Base-by-base conservation (phyloP, 2,888 invertebrate species). In the Cantharis lateralis region DNA sequence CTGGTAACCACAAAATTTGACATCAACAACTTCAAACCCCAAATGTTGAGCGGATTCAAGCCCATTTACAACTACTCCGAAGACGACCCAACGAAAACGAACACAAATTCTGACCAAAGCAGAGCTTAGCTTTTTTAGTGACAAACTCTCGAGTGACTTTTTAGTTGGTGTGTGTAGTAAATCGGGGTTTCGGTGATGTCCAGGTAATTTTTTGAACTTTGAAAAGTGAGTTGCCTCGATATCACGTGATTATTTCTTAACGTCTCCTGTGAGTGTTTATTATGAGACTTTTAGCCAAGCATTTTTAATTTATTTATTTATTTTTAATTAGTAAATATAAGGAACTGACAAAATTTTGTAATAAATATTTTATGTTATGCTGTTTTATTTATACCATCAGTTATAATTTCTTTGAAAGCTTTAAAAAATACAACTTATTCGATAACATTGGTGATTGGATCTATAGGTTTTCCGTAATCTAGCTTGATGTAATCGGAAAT, bases 1-100 rank as follows among this genome's bases (percentile, higher is more conserved):
- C 85, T 87, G 4, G 87, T 89, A 0, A 89, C 89, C 5, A 89
- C 88, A 74, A 88, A 89, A 76, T 93, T 93, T 81, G 92, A 93
- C 82, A 89, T 91, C 5, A 92, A 93, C 80, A 91, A 90, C 80
- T 93, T 93, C 81, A 92, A 92, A 80, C 93, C 93, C 0, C 92
- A 93, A 82, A 85, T 93, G 15, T 92, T 92, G 80, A 92, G 93
- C 3, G 93, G 93, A 0, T 93, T 93, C 82, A 91, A 92, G 82
- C 93, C 93, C 0, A 92, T 93, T 72, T 95, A 94, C 84, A 85
- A 76, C 74, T 83, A 85, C 71, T 85, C 87, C 0, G 85, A 85
- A 15, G 84, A 82, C 10, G 81, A 82, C 9, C 48, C 48, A 24
- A 78, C 15, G 15, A 72, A 72, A 66, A 72, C 15, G 13, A 64